Evolutionary conservation across 2,113 vertebrate species (phyloP).

Genomic region (Bos javanicus): DNA sequence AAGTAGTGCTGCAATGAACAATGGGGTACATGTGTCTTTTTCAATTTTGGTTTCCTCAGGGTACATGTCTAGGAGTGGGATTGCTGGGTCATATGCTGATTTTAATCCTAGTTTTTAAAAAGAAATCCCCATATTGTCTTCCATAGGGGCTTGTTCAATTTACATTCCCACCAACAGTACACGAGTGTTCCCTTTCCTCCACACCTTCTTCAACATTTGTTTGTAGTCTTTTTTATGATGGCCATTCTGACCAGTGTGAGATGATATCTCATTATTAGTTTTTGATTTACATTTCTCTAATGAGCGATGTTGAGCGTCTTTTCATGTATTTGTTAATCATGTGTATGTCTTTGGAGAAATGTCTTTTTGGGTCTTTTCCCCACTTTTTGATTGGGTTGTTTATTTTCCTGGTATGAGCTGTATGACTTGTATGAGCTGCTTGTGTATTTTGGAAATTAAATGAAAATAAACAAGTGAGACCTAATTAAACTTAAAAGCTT

Average conservation of each 20-base stretch:
- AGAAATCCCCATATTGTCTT: neutral
- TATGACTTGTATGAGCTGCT: neutral
- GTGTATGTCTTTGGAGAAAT: neutral
- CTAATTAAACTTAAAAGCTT: neutral
- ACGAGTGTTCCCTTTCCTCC: neutral
- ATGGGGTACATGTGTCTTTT: neutral
- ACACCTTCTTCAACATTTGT: neutral
- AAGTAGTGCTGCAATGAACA: neutral
- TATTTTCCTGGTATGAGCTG: neutral
- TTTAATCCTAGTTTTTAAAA: neutral
- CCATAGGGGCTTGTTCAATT: neutral
- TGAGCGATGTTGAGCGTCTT: neutral
- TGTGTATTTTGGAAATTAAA: neutral
- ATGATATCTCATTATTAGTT: neutral
- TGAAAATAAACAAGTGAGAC: neutral
- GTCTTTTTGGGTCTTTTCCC: neutral
- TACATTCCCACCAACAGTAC: neutral
- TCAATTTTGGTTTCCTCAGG: neutral
- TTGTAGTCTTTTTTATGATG: neutral
- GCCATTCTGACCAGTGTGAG: neutral
- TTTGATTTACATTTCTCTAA: neutral
- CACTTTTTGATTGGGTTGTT: neutral
- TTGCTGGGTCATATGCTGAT: neutral
- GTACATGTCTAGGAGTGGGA: neutral
- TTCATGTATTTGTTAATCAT: neutral